Evolutionary conservation across 1,140 invertebrate species (phyloP), one percentile per base, ranked within the genome.

Genomic region (Pectinophora gossypiella): DNA sequence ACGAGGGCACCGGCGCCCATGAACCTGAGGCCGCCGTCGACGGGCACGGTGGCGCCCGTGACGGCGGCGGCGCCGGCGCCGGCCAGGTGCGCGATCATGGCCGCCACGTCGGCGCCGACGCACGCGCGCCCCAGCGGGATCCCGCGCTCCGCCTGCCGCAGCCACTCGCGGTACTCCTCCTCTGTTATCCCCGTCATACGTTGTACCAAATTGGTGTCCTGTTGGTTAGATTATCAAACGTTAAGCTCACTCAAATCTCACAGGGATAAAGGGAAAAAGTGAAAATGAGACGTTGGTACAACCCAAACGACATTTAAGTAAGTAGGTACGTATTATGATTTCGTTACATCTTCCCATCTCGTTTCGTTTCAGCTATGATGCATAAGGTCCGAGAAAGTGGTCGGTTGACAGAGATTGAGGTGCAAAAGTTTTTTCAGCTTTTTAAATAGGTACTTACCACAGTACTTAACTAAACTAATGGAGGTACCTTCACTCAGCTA

Each of bases 61-160:
- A 67, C 52, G 21, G 53, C 16, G 4, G 47, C 27, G 20, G 48
- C 40, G 38, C 42, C n/a, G 21, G 57, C 58, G 35, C 60, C 56
- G 32, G 57, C 32, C 1, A 48, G 46, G 22, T 48, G 12, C 15
- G 20, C 15, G 10, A 38, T n/a, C 32, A 40, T 10, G 3, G 5
- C 19, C 5, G 35, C 48, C 2, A 40, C 16, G 2, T 38, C 48
- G 1, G 1, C 32, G 18, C 7, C 12, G 10, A 16, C 3, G 13
- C 32, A 19, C 19, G 13, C 12, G 18, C 32, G 86, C 13, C 95
- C 94, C 15, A 97, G 68, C 0, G 95, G 67, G 0, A 63, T 36
- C 0, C n/a, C 2, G 0, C 18, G 7, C 16, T 43, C 54, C 0
- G 47, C 19, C 7, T 45, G 40, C 3, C 20, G 15, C 20, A 69